phyloP scores from a whole-genome alignment of 2,113 vertebrate genomes.

The Zingel zingel region DNA sequence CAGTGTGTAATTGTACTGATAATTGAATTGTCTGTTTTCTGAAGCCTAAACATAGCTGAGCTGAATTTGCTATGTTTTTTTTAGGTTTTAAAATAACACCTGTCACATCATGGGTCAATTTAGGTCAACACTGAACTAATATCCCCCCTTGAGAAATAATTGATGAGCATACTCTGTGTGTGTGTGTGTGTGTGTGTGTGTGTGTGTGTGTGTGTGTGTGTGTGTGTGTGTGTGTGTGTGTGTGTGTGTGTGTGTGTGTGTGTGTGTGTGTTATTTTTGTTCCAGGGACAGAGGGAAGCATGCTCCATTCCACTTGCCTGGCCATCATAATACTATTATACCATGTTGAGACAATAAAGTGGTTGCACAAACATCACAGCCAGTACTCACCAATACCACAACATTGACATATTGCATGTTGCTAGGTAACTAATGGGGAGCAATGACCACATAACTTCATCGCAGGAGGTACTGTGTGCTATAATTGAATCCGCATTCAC shows the following conservation, averaged over 20 bases:
- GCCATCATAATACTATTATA: conserved; percentile 44
- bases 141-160: conserved; percentile 77
- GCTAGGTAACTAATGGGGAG: conserved; percentile 77
- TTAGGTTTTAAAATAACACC: conserved; percentile 54
- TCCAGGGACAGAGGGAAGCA: conserved; percentile 64
- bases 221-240: conserved; percentile 2
- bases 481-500: conserved; percentile 23
- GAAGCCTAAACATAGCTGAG: neutral
- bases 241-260: conserved; percentile 23
- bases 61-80: conserved; percentile 37
- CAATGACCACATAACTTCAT: conserved; percentile 34
- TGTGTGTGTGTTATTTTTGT: conserved; percentile 30
- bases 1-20: neutral
- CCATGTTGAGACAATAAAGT: conserved; percentile 45
- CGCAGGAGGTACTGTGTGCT: conserved; percentile 1
- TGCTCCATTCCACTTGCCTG: conserved; percentile 77
- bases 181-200: conserved; percentile 27
- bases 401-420: conserved; percentile 56
- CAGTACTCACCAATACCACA: conserved; percentile 28
- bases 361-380: conserved; percentile 43
- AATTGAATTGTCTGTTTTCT: neutral
- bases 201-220: too few species aligned
- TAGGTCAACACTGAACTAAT: conserved; percentile 52
- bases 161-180: conserved; percentile 57
- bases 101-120: conserved; percentile 57